These are phyloP conservation scores for Hyalella azteca DNA, from an alignment of 2,888 invertebrate genomes.

Conservation along the genomic window DNA sequence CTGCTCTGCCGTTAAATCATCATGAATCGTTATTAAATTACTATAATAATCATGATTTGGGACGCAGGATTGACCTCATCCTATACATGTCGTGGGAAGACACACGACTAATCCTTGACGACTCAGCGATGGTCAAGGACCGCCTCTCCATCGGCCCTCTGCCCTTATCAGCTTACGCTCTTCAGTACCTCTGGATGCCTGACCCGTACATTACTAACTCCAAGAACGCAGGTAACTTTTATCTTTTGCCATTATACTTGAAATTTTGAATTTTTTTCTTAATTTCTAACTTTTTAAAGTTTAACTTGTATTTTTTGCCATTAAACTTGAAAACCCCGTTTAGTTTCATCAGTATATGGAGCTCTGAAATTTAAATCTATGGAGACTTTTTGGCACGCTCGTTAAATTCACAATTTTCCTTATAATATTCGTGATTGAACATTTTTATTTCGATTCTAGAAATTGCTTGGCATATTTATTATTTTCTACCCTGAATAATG, in stretches of 20 bases:
- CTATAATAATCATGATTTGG: slow-evolving; percentile 3
- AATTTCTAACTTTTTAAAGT: no score
- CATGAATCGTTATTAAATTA: slow-evolving; percentile 36
- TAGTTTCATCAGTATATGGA: no score
- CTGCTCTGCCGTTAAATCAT: neutral
- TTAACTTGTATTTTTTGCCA: neutral
- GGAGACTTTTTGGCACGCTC: no score
- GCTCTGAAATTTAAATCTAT: no score
- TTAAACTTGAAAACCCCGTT: neutral
- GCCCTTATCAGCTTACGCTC: slow-evolving; percentile 78
- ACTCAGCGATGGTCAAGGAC: slow-evolving; percentile 76
- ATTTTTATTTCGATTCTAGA: no score
- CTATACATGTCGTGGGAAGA: slow-evolving; percentile 82
- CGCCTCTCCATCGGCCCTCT: slow-evolving; percentile 75
- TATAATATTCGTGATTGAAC: no score
- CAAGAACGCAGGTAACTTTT: slow-evolving; percentile 81
- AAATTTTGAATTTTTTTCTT: no score
- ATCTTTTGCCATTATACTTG: no score
- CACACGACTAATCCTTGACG: slow-evolving; percentile 70
- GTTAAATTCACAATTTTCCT: no score
- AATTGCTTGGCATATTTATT: no score
- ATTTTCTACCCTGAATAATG: no score
- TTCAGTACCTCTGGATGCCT: slow-evolving; percentile 86
- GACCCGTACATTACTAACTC: slow-evolving; percentile 85
- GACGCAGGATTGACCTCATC: slow-evolving; percentile 80